Conservation (phyloP, 2,113 vertebrate species). For the Ptilorrhoa leucosticta region DNA sequence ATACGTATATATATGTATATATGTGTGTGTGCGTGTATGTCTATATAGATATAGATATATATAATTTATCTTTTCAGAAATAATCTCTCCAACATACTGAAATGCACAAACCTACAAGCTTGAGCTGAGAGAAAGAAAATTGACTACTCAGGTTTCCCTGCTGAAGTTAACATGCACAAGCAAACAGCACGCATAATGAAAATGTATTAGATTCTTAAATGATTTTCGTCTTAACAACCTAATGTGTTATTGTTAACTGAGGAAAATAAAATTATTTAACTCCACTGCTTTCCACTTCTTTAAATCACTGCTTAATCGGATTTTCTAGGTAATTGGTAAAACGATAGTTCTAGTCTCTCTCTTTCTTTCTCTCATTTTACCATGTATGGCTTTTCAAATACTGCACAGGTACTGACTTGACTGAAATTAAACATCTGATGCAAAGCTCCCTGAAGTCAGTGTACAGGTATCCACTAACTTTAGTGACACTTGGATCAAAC, state of each 20-base stretch:
- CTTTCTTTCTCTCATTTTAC: not conserved
- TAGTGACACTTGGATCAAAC: not conserved
- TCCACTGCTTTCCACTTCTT: not conserved
- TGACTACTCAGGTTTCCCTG: not conserved
- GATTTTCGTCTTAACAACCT: not conserved
- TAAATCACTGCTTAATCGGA: constrained; percentile 1
- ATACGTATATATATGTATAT: no score
- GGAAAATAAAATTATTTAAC: constrained; percentile 16
- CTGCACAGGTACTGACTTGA: not conserved
- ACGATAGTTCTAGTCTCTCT: not conserved
- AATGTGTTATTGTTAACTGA: constrained; percentile 12
- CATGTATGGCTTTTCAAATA: not conserved
- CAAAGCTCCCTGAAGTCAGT: not conserved
- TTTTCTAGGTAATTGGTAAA: constrained; percentile 30
- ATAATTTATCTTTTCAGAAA: not conserved
- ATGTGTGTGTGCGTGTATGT: not conserved
- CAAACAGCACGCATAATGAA: not conserved
- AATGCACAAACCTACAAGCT: not conserved
- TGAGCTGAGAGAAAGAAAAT: not conserved
- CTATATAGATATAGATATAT: not conserved
- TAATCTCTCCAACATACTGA: not conserved
- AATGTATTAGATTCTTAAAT: not conserved
- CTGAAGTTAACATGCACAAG: not conserved
- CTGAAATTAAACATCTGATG: not conserved
- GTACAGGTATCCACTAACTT: not conserved